phyloP scores from a whole-genome alignment of 2,797 vertebrate genomes.

The Gymnopithys bicolor region DNA sequence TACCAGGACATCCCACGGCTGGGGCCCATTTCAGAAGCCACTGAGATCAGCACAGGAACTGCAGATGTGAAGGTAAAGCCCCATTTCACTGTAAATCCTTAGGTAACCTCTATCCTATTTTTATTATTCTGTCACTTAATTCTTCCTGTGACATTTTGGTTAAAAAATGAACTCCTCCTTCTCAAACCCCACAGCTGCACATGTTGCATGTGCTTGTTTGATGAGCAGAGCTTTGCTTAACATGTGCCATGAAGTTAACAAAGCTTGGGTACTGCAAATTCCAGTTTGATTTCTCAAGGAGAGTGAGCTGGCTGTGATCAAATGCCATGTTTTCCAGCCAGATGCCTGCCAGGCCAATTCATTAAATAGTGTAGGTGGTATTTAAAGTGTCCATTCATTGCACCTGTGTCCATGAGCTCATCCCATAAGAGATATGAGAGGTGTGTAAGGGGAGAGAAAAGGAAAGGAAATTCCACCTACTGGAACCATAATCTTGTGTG shows the following conservation, averaged over 20 bases:
- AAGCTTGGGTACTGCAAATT: background rate
- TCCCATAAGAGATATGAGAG: background rate
- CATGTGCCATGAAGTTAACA: background rate
- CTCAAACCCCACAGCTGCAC: background rate
- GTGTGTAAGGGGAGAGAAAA: background rate
- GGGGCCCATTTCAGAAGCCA: conserved; percentile 76
- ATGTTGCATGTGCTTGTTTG: background rate
- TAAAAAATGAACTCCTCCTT: background rate
- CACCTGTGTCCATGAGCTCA: background rate
- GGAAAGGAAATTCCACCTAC: background rate
- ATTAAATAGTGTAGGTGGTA: background rate
- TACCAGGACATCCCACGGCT: conserved; percentile 87
- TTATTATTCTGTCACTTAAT: background rate
- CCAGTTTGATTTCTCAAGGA: background rate
- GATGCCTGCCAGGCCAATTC: background rate
- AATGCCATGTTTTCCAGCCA: background rate
- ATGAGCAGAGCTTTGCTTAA: background rate
- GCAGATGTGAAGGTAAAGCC: conserved; percentile 90
- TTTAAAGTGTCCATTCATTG: background rate
- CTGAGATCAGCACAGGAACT: conserved; percentile 76
- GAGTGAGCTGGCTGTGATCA: background rate
- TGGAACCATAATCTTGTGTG: background rate
- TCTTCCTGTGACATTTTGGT: background rate
- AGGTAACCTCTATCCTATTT: background rate
- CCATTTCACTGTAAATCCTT: background rate